phyloP scores from a whole-genome alignment of 2,888 invertebrate genomes.

The Mesorhabditis belari region DNA sequence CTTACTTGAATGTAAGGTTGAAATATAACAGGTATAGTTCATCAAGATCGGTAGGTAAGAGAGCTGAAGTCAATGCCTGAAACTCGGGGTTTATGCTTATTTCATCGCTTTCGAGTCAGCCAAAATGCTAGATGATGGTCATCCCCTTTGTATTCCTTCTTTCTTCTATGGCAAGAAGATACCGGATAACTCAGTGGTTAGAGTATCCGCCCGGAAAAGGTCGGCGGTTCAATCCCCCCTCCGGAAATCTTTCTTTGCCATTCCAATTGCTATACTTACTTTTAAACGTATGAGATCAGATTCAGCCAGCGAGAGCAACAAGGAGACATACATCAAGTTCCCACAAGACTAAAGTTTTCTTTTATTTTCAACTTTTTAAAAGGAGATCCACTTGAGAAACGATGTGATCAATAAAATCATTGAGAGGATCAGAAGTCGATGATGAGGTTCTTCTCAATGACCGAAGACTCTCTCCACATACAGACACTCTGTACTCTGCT shows the following conservation, averaged over 20 bases:
- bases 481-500: slow-evolving; percentile 22
- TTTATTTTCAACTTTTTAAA: no score
- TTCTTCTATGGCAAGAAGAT: no score
- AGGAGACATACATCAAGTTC: slow-evolving; percentile 82
- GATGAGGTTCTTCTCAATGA: slow-evolving; percentile 2
- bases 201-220: no score
- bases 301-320: slow-evolving; percentile 83
- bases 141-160: no score
- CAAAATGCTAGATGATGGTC: no score
- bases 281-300: slow-evolving; percentile 3
- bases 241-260: no score
- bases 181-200: no score
- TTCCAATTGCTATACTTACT: no score
- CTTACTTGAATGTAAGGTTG: slow-evolving; percentile 14
- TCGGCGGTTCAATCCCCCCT: no score
- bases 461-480: not conserved
- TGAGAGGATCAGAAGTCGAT: not conserved
- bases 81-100: no score
- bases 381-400: not conserved
- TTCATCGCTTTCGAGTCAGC: no score
- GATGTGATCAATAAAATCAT: not conserved
- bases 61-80: slow-evolving; percentile 13
- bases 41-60: slow-evolving; percentile 15
- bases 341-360: slow-evolving; percentile 65
- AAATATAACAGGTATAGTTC: slow-evolving; percentile 22